Conservation (phyloP, 2,888 invertebrate genomes). For the Isoperla grammatica region DNA sequence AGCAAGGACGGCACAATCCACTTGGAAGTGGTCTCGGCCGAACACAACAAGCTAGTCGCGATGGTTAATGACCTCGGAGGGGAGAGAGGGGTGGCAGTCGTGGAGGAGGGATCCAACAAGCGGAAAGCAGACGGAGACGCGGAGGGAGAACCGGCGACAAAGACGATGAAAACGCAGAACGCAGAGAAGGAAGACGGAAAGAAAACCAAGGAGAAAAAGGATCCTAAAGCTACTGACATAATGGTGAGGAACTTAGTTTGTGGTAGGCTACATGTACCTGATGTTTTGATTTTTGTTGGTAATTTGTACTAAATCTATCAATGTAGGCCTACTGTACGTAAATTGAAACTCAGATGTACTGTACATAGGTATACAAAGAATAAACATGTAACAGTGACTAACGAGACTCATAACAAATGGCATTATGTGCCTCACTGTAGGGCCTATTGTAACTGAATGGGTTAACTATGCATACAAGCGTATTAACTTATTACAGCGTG, state of each 20-base stretch:
- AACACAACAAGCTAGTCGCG: constrained; percentile 53
- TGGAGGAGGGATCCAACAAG: constrained; percentile 41
- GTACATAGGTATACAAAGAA: too few species aligned
- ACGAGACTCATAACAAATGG: too few species aligned
- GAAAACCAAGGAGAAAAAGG: constrained; percentile 50
- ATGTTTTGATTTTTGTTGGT: constrained; percentile 13
- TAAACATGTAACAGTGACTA: too few species aligned
- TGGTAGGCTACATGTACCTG: not conserved
- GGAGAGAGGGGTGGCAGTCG: constrained; percentile 30
- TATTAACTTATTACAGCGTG: too few species aligned
- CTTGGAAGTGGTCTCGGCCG: constrained; percentile 50
- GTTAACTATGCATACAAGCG: too few species aligned
- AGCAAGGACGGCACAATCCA: constrained; percentile 44
- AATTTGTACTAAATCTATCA: constrained; percentile 15
- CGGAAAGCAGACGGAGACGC: constrained; percentile 44
- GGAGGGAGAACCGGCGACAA: constrained; percentile 37
- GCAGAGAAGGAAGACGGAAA: constrained; percentile 46
- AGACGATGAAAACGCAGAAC: constrained; percentile 45
- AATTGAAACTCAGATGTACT: too few species aligned
- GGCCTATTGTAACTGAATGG: too few species aligned
- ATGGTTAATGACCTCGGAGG: constrained; percentile 44
- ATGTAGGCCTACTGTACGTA: too few species aligned
- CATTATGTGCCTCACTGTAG: too few species aligned
- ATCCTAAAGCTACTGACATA: constrained; percentile 56
- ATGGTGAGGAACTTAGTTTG: constrained; percentile 50